Percentiles rank a stretch among this genome's conserved stretches.
These are phyloP conservation scores for Potorous gilbertii DNA, from an alignment of 2,797 vertebrate species.

Conservation along the genomic window DNA sequence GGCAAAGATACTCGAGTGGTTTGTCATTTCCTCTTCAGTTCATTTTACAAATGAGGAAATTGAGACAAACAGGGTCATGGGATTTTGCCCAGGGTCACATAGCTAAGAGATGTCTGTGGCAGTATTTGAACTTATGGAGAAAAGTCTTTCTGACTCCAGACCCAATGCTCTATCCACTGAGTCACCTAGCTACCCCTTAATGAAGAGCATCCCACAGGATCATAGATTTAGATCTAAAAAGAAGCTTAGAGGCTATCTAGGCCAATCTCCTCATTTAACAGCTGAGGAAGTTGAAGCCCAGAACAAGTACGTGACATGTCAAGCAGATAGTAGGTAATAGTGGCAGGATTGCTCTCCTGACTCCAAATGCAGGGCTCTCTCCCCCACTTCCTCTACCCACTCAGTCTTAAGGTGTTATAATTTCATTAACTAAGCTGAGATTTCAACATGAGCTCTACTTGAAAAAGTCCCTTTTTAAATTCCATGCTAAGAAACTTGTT, in stretches of 20 bases:
- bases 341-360: neutral
- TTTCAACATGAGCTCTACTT: neutral
- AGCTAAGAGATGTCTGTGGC: neutral
- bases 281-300: neutral
- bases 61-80: neutral
- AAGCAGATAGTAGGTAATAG: neutral
- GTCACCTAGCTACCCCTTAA: too few species aligned
- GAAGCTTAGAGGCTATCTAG: neutral
- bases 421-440: neutral
- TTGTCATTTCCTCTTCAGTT: neutral
- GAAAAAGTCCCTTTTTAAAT: slow-evolving; percentile 33
- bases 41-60: neutral
- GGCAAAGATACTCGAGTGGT: neutral
- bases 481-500: neutral
- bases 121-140: neutral
- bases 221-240: neutral
- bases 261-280: neutral
- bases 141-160: neutral
- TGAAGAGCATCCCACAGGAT: too few species aligned
- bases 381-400: neutral
- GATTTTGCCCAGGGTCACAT: too few species aligned
- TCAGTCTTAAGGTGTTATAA: neutral
- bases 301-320: neutral
- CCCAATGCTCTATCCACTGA: too few species aligned
- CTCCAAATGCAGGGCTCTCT: neutral